Evolutionary conservation across 2,113 vertebrate species (phyloP).

Genomic region (Pluvianellus socialis): DNA sequence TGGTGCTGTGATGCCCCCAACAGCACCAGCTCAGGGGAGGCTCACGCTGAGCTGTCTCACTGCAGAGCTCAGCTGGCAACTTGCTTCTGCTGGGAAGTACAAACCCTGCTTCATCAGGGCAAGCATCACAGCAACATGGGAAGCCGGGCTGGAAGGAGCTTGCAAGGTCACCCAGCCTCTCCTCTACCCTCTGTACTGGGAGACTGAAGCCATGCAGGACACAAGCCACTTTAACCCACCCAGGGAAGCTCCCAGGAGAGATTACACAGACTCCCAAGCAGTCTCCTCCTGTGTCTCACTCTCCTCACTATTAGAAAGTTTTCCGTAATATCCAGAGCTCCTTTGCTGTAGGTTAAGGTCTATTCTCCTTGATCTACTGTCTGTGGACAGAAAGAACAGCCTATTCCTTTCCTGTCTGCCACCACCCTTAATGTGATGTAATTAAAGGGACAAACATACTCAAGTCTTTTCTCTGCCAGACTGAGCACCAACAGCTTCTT

Average conservation of each 20-base stretch:
- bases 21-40: not conserved
- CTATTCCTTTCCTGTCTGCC: not conserved
- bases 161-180: not conserved
- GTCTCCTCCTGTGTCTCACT: not conserved
- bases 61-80: not conserved
- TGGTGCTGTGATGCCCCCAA: not conserved
- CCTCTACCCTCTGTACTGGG: not conserved
- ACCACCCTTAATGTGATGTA: not conserved
- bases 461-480: not conserved
- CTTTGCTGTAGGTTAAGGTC: not conserved
- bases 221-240: not conserved
- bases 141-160: not conserved
- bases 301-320: not conserved
- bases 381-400: not conserved
- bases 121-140: not conserved
- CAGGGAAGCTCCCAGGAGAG: not conserved
- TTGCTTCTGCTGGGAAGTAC: not conserved
- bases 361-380: not conserved
- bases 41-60: not conserved
- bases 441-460: fast-evolving
- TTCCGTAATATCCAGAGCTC: not conserved
- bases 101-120: not conserved
- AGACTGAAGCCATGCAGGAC: not conserved
- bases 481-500: not conserved
- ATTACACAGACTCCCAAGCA: not conserved